Evolutionary conservation across 2,888 invertebrate species (phyloP), one percentile per base, ranked within the genome.

Genomic region (Parnassius apollo): DNA sequence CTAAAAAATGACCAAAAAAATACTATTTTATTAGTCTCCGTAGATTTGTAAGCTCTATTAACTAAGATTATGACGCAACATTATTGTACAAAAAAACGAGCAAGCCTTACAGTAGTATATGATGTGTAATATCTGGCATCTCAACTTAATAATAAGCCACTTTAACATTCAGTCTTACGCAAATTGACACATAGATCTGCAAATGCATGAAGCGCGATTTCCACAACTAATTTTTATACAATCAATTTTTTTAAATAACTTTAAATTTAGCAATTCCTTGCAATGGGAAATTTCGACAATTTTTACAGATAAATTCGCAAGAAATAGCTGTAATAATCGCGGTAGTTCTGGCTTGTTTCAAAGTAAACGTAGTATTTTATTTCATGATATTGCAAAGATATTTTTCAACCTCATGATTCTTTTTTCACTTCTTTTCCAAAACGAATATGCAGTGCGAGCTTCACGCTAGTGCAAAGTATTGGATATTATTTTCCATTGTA

Each of bases 271-370:
- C 52, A n/a, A 42, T 60, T 54, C 1, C 54, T 54, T 48, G 2
- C 48, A 9, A 13, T 12, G 22, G 13, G 46, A 55, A 42, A 52
- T 45, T 44, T 13, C 25, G 2, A 48, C 48, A 18, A 10, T 53
- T 61, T 18, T 61, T 35, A 51, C 51, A 57, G 35, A 48, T 42
- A 46, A 53, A 62, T 53, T 22, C 9, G 13, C 48, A 53, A 54
- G 42, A 45, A 46, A 44, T 54, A 54, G 45, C 44, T 55, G 55
- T 55, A 57, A 50, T 54, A 58, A 58, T 44, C 54, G 44, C 25
- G 42, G 49, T 42, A 46, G 48, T 44, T 57, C 35, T 62, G 45
- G 50, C 13, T 63, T 56, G 25, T 63, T 55, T 50, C 50, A 10
- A 63, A 49, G 11, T 11, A 42, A 18, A 42, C 42, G 25, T 51